phyloP scores from a whole-genome alignment of 1,140 invertebrate genomes.

The Zaprionus inermis region DNA sequence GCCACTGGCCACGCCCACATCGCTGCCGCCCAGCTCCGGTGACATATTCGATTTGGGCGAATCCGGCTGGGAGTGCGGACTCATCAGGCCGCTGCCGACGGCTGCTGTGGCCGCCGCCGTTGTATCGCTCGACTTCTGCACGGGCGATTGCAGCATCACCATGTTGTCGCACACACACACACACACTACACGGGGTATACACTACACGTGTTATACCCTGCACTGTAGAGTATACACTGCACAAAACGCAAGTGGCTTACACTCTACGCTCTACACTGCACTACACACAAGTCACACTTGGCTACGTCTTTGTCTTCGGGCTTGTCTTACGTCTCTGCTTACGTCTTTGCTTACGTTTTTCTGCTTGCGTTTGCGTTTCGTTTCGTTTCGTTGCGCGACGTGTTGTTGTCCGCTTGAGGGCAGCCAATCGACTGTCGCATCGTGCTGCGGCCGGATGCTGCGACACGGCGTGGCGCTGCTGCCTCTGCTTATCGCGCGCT shows the following conservation, averaged over 20 bases:
- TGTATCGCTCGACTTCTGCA: slow-evolving; percentile 70
- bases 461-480: neutral
- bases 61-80: slow-evolving; percentile 79
- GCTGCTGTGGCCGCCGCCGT: slow-evolving; percentile 32
- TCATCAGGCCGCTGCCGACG: slow-evolving; percentile 71
- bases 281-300: slow-evolving; percentile 19
- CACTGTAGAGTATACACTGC: neutral
- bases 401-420: slow-evolving; percentile 76
- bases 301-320: slow-evolving; percentile 4
- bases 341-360: slow-evolving; percentile 29
- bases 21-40: slow-evolving; percentile 50
- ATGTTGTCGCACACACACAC: slow-evolving; percentile 41
- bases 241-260: no score
- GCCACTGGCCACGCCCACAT: slow-evolving; percentile 16
- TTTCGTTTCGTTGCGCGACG: slow-evolving; percentile 42
- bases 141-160: slow-evolving; percentile 84
- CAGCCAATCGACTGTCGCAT: slow-evolving; percentile 82
- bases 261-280: neutral
- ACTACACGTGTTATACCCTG: neutral
- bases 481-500: slow-evolving; percentile 56
- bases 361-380: neutral
- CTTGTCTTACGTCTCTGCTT: neutral
- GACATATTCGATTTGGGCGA: slow-evolving; percentile 81
- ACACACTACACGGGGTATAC: neutral
- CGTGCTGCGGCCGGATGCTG: slow-evolving; percentile 11